Conservation (phyloP, 2,888 invertebrate species). For the Galeruca laticollis region DNA sequence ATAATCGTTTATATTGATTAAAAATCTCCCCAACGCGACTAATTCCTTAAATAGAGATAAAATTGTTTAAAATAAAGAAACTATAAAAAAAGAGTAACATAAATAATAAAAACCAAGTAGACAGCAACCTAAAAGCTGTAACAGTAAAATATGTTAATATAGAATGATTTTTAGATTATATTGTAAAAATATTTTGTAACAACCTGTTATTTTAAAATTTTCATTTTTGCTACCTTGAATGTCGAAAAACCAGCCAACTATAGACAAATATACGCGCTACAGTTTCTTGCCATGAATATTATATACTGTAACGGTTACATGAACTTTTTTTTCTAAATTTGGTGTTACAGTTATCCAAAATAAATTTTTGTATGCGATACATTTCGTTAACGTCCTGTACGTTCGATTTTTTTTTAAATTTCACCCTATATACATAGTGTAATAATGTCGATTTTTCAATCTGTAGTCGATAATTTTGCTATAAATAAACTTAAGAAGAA, state of each 20-base stretch:
- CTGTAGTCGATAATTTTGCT: background rate
- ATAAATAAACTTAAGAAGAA: too few relatives aligned
- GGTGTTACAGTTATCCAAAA: background rate
- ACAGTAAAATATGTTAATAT: too few relatives aligned
- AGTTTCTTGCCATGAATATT: conserved; percentile 6
- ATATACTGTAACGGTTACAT: background rate
- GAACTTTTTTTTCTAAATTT: conserved; percentile 17
- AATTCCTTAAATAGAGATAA: too few relatives aligned
- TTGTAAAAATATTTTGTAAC: background rate
- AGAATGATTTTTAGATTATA: too few relatives aligned
- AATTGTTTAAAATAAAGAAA: too few relatives aligned
- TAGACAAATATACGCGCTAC: background rate
- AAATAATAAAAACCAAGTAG: too few relatives aligned
- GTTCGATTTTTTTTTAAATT: background rate
- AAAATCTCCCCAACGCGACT: too few relatives aligned
- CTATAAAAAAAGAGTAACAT: too few relatives aligned
- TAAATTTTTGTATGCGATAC: background rate
- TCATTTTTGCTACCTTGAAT: background rate
- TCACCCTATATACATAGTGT: background rate
- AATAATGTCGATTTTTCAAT: background rate
- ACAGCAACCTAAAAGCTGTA: too few relatives aligned
- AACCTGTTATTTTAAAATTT: background rate
- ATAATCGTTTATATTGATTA: too few relatives aligned
- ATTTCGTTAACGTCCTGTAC: conserved; percentile 1
- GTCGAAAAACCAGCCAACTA: background rate